A percentile compares a stretch with the other conserved stretches of the same genome.
Evolutionary conservation across 2,113 vertebrate species (phyloP).

Genomic region (Morone saxatilis): DNA sequence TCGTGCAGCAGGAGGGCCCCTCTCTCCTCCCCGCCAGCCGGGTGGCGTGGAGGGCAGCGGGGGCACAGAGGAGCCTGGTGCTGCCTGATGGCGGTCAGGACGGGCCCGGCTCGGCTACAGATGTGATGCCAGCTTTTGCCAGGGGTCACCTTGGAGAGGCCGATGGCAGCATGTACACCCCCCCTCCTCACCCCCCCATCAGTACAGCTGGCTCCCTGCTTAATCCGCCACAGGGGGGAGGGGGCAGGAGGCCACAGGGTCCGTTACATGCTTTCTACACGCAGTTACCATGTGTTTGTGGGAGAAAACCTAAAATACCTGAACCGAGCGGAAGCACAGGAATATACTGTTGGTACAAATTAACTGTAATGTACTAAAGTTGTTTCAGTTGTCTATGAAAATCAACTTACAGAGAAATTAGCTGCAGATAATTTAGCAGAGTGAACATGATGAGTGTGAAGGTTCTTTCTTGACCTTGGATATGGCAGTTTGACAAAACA

Average conservation of each 20-base stretch:
- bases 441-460: neutral
- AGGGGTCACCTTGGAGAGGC: constrained; percentile 75
- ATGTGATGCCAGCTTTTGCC: constrained; percentile 75
- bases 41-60: constrained; percentile 50
- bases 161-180: constrained; percentile 53
- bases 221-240: constrained; percentile 59
- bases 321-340: neutral
- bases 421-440: neutral
- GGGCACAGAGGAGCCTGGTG: constrained; percentile 44
- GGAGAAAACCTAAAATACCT: neutral
- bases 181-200: constrained; percentile 5
- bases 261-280: constrained; percentile 11
- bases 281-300: neutral
- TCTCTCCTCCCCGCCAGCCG: constrained; percentile 32
- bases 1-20: constrained; percentile 27
- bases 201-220: constrained; percentile 66
- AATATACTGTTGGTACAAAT: neutral
- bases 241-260: neutral
- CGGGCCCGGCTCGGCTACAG: constrained; percentile 60
- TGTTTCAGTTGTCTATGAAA: neutral
- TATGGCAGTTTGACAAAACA: neutral
- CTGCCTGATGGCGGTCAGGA: constrained; percentile 70
- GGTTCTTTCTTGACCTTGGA: neutral
- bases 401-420: neutral
- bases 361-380: neutral